Percentiles rank a stretch among this genome's conserved stretches.
phyloP scores from a whole-genome alignment of 2,113 vertebrate genomes.

The Theristicus caerulescens region DNA sequence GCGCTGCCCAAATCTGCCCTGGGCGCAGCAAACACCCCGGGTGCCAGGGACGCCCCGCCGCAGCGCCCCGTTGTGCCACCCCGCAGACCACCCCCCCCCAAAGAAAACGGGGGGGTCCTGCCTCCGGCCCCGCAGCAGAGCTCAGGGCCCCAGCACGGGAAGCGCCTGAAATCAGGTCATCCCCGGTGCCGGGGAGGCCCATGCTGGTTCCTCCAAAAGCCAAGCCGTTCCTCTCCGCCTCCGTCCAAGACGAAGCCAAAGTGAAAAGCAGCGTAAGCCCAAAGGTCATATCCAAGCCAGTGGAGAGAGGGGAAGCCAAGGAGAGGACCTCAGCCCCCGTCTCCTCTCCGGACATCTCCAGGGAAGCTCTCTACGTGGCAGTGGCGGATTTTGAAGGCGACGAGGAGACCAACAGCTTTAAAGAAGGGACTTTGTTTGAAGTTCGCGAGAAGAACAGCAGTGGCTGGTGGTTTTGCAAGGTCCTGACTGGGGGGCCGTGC shows the following conservation, averaged over 20 bases:
- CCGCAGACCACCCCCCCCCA: constrained; percentile 91
- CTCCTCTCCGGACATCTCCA: constrained; percentile 59
- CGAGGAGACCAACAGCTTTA: constrained; percentile 90
- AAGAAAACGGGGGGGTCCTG: constrained; percentile 79
- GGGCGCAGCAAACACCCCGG: background rate
- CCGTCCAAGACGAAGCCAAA: constrained; percentile 79
- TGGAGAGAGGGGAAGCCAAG: constrained; percentile 81
- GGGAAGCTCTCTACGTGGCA: constrained; percentile 89
- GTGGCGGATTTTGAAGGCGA: constrained; percentile 95
- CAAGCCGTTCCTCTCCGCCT: constrained; percentile 77
- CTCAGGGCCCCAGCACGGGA: constrained; percentile 73
- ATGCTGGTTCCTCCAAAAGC: constrained; percentile 89
- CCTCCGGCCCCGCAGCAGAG: constrained; percentile 71
- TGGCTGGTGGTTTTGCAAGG: constrained; percentile 99
- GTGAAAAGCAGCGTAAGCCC: constrained; percentile 74
- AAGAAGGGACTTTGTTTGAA: constrained; percentile 93
- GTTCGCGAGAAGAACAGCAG: constrained; percentile 91
- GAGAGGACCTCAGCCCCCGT: constrained; percentile 71
- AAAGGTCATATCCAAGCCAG: constrained; percentile 72
- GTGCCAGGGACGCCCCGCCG: constrained; percentile 35
- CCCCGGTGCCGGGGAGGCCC: constrained; percentile 75
- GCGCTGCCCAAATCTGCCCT: constrained; percentile 40
- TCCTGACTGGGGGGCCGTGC: constrained; percentile 78
- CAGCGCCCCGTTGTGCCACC: constrained; percentile 86
- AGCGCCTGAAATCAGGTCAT: constrained; percentile 65